Base-by-base conservation (phyloP, 2,888 invertebrate genomes). In the Meliscaeva auricollis region DNA sequence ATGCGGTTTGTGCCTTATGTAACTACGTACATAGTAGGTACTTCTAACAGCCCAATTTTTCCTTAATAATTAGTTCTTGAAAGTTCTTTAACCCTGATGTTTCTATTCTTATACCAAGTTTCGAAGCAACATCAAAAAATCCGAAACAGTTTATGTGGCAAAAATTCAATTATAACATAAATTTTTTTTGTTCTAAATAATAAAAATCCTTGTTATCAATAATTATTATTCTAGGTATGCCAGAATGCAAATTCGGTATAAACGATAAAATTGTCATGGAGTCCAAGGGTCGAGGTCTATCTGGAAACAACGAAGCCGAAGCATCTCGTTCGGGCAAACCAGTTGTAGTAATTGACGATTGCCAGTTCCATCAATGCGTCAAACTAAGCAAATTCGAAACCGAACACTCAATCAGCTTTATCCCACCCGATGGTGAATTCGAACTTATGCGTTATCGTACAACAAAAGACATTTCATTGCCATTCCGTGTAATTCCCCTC, bases 191-290 rank as follows among this genome's bases (percentile, higher is more conserved):
- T n/a, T n/a, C n/a, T n/a, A n/a, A n/a, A n/a, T n/a, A n/a, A n/a
- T n/a, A n/a, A 15, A 11, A 38, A 2, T 38, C n/a, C n/a, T 9
- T 6, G 38, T 3, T n/a, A 11, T 38, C 38, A 9, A 9, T 38
- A 13, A 38, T 73, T 30, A 69, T 35, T 52, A 41, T 78, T 80
- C 0, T 26, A 92, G 99, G 99, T 38, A 99, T 99, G 99, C 99
- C 99, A 0, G 99, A 99, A 92, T 99, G 99, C 93, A 99, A 99
- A 94, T 99, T 97, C 92, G 99, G 99, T 15, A 99, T 99, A 90
- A 99, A 99, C 90, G 99, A 99, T 92, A 99, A 99, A 93, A 97
- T 99, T 79, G 97, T 99, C 6, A 98, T 99, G 97, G 99, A 99
- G 90, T 96, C 97, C 0, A 97, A 97, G 91, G 97, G 97, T 2